phyloP scores from a whole-genome alignment of 2,113 vertebrate genomes.

The Cervus canadensis region DNA sequence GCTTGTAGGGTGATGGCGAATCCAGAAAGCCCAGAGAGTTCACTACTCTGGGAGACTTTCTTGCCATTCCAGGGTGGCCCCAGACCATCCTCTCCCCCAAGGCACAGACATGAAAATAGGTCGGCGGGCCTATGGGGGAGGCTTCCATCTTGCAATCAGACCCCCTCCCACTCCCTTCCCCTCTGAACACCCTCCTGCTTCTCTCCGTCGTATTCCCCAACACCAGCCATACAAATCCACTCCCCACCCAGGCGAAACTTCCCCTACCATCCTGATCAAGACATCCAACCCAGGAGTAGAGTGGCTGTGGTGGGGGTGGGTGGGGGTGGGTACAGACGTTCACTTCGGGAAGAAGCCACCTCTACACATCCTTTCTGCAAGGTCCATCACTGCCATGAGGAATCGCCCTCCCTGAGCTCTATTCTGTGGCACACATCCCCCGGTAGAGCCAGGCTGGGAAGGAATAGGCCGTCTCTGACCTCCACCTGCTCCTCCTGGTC shows the following conservation, averaged over 20 bases:
- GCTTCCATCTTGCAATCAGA: background rate
- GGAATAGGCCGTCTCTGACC: background rate
- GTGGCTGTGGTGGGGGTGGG: background rate
- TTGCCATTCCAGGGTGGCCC: background rate
- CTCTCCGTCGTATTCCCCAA: background rate
- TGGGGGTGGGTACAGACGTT: background rate
- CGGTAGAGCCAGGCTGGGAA: rapidly evolving
- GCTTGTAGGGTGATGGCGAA: too few relatives aligned
- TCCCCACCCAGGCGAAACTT: background rate
- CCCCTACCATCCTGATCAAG: background rate
- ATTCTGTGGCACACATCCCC: background rate
- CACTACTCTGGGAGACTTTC: background rate
- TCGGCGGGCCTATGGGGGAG: rapidly evolving
- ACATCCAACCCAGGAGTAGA: background rate
- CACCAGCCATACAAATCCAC: background rate
- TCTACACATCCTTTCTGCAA: background rate
- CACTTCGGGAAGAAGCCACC: background rate
- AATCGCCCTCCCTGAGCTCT: background rate
- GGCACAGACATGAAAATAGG: background rate
- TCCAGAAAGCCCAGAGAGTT: background rate
- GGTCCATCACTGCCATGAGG: background rate
- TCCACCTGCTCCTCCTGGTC: rapidly evolving
- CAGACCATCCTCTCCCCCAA: background rate
- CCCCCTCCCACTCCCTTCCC: background rate
- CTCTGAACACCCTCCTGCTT: background rate